phyloP scores from a whole-genome alignment of 2,797 vertebrate genomes.

The Rhinoraja longicauda region DNA sequence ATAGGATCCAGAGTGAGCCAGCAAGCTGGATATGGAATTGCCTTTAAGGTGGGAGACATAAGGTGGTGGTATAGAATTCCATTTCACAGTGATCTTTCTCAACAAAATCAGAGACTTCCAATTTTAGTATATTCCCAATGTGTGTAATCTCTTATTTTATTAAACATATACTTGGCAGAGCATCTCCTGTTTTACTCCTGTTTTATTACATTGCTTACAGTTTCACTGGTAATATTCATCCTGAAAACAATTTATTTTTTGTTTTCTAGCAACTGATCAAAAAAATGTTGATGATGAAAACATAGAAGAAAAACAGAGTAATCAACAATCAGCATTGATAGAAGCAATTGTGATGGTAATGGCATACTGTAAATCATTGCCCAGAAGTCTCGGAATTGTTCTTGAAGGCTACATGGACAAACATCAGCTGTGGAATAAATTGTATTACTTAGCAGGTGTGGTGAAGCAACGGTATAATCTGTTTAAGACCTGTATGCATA shows the following conservation, averaged over 20 bases:
- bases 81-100: too few relatives aligned
- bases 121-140: too few relatives aligned
- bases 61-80: too few relatives aligned
- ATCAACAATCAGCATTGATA: slow-evolving; percentile 46
- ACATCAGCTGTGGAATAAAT: slow-evolving; percentile 71
- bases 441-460: slow-evolving; percentile 78
- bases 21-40: too few relatives aligned
- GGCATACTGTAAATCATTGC: slow-evolving; percentile 65
- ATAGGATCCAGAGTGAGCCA: too few relatives aligned
- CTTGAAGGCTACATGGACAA: slow-evolving; percentile 78
- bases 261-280: slow-evolving; percentile 7
- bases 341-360: slow-evolving; percentile 72
- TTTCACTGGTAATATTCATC: not conserved
- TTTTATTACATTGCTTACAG: too few relatives aligned
- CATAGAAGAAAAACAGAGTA: slow-evolving; percentile 43
- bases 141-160: too few relatives aligned
- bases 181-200: too few relatives aligned
- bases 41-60: too few relatives aligned
- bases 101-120: too few relatives aligned
- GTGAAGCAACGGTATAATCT: not conserved
- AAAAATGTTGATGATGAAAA: slow-evolving; percentile 42
- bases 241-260: not conserved
- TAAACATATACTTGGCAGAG: too few relatives aligned
- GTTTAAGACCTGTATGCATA: not conserved
- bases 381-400: slow-evolving; percentile 69